These are phyloP conservation scores for Phylloscopus collybita DNA, from an alignment of 2,797 vertebrate species.

Conservation along the genomic window DNA sequence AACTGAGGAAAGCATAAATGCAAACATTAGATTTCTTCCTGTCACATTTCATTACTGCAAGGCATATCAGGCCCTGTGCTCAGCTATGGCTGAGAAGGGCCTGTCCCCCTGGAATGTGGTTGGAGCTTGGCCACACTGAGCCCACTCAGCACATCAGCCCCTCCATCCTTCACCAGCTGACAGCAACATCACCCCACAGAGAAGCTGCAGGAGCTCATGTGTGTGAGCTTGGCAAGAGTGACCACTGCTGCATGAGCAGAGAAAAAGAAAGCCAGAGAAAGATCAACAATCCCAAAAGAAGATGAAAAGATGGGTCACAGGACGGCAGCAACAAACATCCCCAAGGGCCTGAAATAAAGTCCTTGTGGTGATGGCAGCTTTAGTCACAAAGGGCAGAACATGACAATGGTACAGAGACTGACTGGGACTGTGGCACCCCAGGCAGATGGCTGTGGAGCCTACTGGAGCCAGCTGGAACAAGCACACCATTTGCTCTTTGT, in stretches of 20 bases:
- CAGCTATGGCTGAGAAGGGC: not conserved
- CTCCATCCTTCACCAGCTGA: not conserved
- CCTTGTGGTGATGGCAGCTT: not conserved
- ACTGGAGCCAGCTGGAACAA: not conserved
- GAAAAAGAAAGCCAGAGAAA: not conserved
- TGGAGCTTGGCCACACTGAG: not conserved
- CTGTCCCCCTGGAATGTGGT: not conserved
- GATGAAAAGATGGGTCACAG: not conserved
- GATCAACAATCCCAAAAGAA: not conserved
- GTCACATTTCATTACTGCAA: slow-evolving; percentile 13
- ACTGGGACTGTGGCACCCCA: not conserved
- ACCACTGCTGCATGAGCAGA: not conserved
- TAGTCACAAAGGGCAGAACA: not conserved
- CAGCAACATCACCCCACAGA: not conserved
- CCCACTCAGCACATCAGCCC: not conserved
- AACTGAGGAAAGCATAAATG: slow-evolving; percentile 40
- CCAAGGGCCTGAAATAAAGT: not conserved
- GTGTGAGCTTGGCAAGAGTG: not conserved
- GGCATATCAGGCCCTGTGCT: not conserved
- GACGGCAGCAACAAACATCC: not conserved
- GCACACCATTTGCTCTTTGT: not conserved
- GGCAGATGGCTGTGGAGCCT: not conserved
- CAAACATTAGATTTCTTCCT: slow-evolving; percentile 25
- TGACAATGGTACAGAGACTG: not conserved
- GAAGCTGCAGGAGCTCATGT: not conserved